Evolutionary conservation across 2,797 vertebrate genomes (phyloP), one percentile per base, ranked within the genome.

Genomic region (Scomberomorus guttatus): DNA sequence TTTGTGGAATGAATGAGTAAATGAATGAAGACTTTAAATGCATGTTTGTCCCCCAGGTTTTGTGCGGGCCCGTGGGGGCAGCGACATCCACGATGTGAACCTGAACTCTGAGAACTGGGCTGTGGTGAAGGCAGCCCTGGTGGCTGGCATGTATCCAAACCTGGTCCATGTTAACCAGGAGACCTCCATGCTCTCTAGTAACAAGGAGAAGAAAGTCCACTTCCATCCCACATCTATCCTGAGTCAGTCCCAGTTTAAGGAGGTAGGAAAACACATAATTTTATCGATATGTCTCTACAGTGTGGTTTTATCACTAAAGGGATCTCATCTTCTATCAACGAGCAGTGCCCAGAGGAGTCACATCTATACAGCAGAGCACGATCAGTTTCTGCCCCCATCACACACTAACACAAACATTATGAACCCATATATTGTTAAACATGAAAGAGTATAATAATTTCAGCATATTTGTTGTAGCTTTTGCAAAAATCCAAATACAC

Each of bases 21-120:
- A 50, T 50, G 3, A 50, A 56, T 57, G 8, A 42, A 57, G 1
- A 8, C 5, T n/a, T 44, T 2, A 25, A 39, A 18, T 1, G 18
- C 15, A 3, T 63, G 20, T 73, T 60, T 65, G 20, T 46, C 12
- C 20, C 3, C 14, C 83, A 99, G 98, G 98, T 88, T 99, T 99
- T 86, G 95, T 99, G 82, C 96, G 96, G 77, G 96, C 96, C 13
- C 95, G 96, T 58, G 98, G 98, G 20, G 94, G 95, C 70, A 95
- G 95, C 0, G 97, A 98, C 84, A 99, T 99, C 85, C 96, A 96
- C 3, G 97, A 98, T 44, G 96, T 98, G 72, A 99, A 99, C 83
- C 83, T 94, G 70, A 98, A 99, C 85, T 99, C 98, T 0, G 98
- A 99, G 77, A 99, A 99, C 90, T 99, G 98, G 98, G 96, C 97